These are phyloP conservation scores for Melospiza georgiana DNA, from an alignment of 2,113 vertebrate species.

Conservation along the genomic window DNA sequence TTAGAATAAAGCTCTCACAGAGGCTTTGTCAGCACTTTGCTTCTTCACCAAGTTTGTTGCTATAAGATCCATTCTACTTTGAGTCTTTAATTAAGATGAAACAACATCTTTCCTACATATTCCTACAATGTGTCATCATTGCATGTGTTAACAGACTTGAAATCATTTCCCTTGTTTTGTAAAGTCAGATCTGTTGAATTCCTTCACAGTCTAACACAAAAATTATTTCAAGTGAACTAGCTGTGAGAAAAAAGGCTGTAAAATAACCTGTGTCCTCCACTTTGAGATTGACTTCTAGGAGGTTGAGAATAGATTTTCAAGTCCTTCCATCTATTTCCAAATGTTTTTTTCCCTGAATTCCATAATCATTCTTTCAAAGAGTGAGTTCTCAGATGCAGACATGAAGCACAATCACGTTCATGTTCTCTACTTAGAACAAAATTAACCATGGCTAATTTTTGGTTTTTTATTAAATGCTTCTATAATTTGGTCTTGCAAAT, in stretches of 20 bases:
- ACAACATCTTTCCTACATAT: neutral
- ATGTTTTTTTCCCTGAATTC: neutral
- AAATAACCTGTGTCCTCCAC: neutral
- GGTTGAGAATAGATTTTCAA: neutral
- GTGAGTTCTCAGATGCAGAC: neutral
- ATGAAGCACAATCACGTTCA: fast-evolving
- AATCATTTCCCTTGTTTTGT: neutral
- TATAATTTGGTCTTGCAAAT: neutral
- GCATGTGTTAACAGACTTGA: neutral
- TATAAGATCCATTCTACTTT: neutral
- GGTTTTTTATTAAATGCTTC: neutral
- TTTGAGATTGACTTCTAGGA: neutral
- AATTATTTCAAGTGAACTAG: neutral
- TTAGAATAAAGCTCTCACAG: neutral
- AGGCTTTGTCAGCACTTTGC: neutral
- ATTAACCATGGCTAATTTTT: neutral
- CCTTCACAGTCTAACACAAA: neutral
- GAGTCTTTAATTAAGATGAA: neutral
- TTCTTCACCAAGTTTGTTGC: neutral
- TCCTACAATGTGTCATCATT: neutral
- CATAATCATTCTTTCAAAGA: neutral
- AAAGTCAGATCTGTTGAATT: neutral
- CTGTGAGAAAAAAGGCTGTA: neutral
- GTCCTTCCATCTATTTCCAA: neutral
- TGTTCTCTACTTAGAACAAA: neutral